Base-by-base conservation (phyloP, 2,888 invertebrate genomes). In the Meliscaeva auricollis region DNA sequence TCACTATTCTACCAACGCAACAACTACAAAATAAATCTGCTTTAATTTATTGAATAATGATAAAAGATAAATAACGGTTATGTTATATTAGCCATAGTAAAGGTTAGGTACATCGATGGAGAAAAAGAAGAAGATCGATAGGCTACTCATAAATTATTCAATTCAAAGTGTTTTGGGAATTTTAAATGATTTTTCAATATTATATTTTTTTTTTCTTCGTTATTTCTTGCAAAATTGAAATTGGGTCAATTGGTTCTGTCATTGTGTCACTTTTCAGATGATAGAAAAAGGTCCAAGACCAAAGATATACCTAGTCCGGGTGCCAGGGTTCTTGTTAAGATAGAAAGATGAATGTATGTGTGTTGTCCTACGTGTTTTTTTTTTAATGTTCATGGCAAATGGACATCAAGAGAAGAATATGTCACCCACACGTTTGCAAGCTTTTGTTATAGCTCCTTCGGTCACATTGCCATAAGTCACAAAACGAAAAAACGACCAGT, bases 211-310 rank as follows among this genome's bases (percentile, higher is more conserved):
- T 11, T 32, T 41, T 62, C 26, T 26, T 44, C 4, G 26, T 26
- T 26, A 44, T 44, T 62, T 26, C 22, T 9, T 9, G 4, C 7
- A 3, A 41, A 62, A 41, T 62, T 26, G 44, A 62, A 62, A 62
- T 44, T 62, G 62, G 62, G 62, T 44, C 62, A 62, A 62, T 62
- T 62, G 62, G 17, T 62, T 44, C 62, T 62, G 62, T 62, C 62
- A 62, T 44, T 62, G 44, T 62, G 62, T 62, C 62, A 44, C 44
- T 41, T 26, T 62, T 30, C 9, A 15, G 41, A 62, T 44, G 62
- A 41, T 44, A 44, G 15, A 44, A 26, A 44, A 41, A 26, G 62
- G 62, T 58, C 11, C 58, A 3, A 20, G 20, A 35, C 11, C 2
- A 35, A 38, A 38, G 20, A 38, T 38, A 54, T 4, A 26, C 54